Conservation (phyloP, 1,140 invertebrate genomes). For the Zaprionus nigranus region DNA sequence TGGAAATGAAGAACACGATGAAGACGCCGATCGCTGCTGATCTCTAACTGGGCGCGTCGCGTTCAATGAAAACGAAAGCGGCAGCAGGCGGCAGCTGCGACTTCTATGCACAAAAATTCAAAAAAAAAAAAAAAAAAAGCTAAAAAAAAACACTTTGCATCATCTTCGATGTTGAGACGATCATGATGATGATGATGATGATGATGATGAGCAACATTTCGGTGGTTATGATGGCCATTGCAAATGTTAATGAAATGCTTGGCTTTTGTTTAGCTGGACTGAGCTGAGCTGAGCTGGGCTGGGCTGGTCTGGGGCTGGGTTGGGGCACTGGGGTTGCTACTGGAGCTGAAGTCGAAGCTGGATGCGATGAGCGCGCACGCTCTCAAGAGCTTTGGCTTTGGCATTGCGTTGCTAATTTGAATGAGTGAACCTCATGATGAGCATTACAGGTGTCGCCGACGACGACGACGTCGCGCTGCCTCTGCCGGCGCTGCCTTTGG, state of each 20-base stretch:
- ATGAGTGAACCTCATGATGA: conserved; percentile 21
- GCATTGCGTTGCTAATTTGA: conserved; percentile 35
- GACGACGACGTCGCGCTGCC: background rate
- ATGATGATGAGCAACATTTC: conserved; percentile 4
- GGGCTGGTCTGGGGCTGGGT: background rate
- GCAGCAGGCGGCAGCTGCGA: conserved; percentile 13
- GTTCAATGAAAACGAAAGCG: conserved; percentile 56
- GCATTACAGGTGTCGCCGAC: conserved; percentile 14
- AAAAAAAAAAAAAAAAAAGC: conserved; percentile 5
- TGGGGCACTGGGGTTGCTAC: background rate
- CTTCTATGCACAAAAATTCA: conserved; percentile 26
- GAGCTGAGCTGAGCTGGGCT: conserved; percentile 14
- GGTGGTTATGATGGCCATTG: conserved; percentile 6
- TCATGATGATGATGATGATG: conserved; percentile 4
- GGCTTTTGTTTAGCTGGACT: conserved; percentile 55
- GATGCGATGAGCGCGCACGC: background rate
- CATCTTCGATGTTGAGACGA: conserved; percentile 33
- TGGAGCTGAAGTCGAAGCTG: background rate
- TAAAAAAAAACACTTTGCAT: conserved; percentile 28
- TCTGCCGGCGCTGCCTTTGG: background rate
- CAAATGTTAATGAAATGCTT: conserved; percentile 76
- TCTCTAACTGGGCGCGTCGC: conserved; percentile 41
- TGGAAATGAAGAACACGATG: conserved; percentile 30
- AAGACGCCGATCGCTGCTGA: background rate
- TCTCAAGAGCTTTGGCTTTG: conserved; percentile 4